Evolutionary conservation across 2,888 invertebrate species (phyloP).

Genomic region (Lapara coniferarum): DNA sequence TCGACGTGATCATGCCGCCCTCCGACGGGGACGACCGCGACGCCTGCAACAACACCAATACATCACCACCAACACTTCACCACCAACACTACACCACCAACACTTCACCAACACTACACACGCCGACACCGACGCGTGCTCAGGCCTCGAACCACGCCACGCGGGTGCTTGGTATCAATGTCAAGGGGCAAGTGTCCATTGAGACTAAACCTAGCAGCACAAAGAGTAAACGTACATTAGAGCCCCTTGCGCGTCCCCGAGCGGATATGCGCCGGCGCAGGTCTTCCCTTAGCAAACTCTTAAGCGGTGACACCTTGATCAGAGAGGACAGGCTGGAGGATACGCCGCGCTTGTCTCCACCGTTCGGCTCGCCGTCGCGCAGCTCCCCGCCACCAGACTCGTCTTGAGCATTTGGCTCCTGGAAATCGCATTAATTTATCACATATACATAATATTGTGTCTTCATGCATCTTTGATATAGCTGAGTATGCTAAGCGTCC

Average conservation of each 20-base stretch:
- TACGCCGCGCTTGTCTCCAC: conserved; percentile 74
- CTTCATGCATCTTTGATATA: too few species aligned
- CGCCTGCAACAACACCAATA: conserved; percentile 51
- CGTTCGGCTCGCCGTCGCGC: conserved; percentile 67
- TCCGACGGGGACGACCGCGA: conserved; percentile 78
- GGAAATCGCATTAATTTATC: conserved; percentile 31
- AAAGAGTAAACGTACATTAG: conserved; percentile 61
- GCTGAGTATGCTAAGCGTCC: too few species aligned
- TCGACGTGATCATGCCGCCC: conserved; percentile 88
- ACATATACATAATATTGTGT: too few species aligned
- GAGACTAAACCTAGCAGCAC: background rate
- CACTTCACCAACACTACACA: background rate
- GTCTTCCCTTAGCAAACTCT: conserved; percentile 92
- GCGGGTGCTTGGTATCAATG: too few species aligned
- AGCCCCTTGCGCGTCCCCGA: conserved; percentile 84
- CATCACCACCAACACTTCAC: background rate
- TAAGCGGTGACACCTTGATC: conserved; percentile 93
- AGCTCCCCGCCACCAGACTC: conserved; percentile 59
- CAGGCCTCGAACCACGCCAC: background rate
- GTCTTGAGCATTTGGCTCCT: conserved; percentile 70
- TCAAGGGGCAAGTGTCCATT: too few species aligned
- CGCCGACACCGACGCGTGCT: background rate
- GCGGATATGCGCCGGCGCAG: conserved; percentile 91
- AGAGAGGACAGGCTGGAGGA: conserved; percentile 89
- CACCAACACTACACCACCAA: background rate